Evolutionary conservation across 2,113 vertebrate genomes (phyloP).

Genomic region (Agelaius phoeniceus): DNA sequence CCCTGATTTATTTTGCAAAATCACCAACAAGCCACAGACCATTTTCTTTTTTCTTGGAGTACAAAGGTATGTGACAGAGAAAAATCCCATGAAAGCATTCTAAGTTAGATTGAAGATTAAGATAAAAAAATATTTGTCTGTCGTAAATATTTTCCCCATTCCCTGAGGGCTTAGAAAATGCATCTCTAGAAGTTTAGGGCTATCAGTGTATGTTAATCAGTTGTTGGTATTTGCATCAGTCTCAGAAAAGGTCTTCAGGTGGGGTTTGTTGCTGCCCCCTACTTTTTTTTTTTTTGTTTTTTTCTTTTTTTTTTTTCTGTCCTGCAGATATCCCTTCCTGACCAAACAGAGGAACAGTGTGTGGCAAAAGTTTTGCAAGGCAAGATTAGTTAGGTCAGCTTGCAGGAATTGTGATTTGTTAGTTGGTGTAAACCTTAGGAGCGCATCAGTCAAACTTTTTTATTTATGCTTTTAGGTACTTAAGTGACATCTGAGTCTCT

Average conservation of each 20-base stretch:
- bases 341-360: conserved; percentile 1
- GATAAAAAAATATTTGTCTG: conserved; percentile 32
- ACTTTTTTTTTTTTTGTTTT: background rate
- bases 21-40: background rate
- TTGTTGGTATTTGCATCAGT: conserved; percentile 46
- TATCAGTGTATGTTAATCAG: conserved; percentile 20
- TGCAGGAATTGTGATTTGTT: background rate
- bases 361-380: conserved; percentile 8
- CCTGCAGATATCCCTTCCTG: background rate
- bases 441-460: background rate
- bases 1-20: background rate
- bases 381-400: background rate
- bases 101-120: conserved; percentile 25
- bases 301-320: background rate
- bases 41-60: background rate
- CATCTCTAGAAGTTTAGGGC: background rate
- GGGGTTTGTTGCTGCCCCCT: background rate
- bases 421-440: background rate
- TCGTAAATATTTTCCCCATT: conserved; percentile 47
- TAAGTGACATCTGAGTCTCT: background rate
- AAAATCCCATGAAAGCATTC: conserved; percentile 20
- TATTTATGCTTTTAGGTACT: background rate
- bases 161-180: conserved; percentile 12
- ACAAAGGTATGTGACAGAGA: background rate
- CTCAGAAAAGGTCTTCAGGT: background rate